Evolutionary conservation across 2,797 vertebrate genomes (phyloP).

Genomic region (Sebastes melanostomus): DNA sequence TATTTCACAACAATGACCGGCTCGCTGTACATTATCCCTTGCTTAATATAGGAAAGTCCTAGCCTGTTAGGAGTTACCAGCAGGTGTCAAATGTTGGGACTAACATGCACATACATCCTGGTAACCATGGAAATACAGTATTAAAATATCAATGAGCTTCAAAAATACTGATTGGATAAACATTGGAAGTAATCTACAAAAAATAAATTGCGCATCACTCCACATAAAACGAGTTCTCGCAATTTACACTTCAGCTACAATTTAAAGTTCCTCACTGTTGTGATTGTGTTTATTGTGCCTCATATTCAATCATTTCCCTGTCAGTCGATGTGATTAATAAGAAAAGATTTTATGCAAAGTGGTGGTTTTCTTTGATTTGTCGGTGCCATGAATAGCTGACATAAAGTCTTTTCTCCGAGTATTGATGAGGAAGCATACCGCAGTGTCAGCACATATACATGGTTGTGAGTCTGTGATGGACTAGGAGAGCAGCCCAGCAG

Average conservation of each 20-base stretch:
- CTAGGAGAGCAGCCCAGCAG: neutral
- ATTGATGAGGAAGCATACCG: neutral
- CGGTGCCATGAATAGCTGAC: slow-evolving; percentile 4
- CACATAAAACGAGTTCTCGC: neutral
- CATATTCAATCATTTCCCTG: slow-evolving; percentile 21
- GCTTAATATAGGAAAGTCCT: neutral
- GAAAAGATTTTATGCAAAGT: slow-evolving; percentile 39
- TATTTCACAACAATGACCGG: no score
- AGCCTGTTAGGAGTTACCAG: neutral
- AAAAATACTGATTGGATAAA: neutral
- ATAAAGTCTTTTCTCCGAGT: slow-evolving; percentile 7
- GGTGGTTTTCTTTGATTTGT: slow-evolving; percentile 26
- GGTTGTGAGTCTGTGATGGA: neutral
- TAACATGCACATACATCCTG: neutral
- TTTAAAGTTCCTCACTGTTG: slow-evolving; percentile 16
- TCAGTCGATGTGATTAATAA: slow-evolving; percentile 36
- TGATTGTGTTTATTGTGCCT: slow-evolving; percentile 47
- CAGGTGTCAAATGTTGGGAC: neutral
- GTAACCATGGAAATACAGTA: neutral
- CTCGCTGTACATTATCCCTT: no score
- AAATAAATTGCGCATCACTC: slow-evolving; percentile 19
- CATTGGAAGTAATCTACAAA: neutral
- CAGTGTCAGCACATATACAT: neutral
- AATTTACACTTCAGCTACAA: slow-evolving; percentile 38
- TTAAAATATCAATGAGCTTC: neutral